Conservation (phyloP, 2,113 vertebrate genomes). For the Vidua macroura region DNA sequence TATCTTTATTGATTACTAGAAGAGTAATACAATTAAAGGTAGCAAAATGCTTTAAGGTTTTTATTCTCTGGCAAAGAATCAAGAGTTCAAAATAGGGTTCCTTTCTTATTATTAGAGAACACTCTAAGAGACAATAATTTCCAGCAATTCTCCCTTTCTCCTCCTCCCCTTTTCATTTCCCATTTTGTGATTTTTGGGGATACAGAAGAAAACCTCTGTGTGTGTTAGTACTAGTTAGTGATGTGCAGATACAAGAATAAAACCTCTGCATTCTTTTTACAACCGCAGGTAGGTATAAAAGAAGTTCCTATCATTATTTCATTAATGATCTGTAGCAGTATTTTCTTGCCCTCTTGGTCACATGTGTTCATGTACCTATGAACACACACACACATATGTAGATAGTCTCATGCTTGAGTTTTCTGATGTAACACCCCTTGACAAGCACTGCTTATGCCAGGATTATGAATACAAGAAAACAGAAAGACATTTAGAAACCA, state of each 20-base stretch:
- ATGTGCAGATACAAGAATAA: not conserved
- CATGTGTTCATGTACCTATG: not conserved
- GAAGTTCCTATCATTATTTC: not conserved
- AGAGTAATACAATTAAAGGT: conserved; percentile 56
- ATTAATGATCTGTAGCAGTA: not conserved
- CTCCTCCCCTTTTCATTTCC: conserved; percentile 13
- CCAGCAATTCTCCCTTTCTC: not conserved
- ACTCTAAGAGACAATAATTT: not conserved
- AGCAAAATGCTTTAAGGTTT: conserved; percentile 17
- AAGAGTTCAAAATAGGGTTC: not conserved
- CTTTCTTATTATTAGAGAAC: conserved; percentile 5
- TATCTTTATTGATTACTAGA: conserved; percentile 58
- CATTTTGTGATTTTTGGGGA: conserved; percentile 21
- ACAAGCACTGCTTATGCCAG: not conserved
- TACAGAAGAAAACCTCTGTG: not conserved
- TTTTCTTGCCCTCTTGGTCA: not conserved
- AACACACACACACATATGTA: accelerated
- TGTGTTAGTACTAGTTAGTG: not conserved
- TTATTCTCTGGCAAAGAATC: conserved; percentile 8
- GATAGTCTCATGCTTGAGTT: not conserved
- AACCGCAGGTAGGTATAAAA: not conserved
- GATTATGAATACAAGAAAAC: conserved; percentile 16
- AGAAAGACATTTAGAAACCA: conserved; percentile 22
- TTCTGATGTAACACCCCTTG: not conserved
- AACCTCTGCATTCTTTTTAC: not conserved